Conservation (phyloP, 2,113 vertebrate species). For the Ophthalmolycus amberensis region DNA sequence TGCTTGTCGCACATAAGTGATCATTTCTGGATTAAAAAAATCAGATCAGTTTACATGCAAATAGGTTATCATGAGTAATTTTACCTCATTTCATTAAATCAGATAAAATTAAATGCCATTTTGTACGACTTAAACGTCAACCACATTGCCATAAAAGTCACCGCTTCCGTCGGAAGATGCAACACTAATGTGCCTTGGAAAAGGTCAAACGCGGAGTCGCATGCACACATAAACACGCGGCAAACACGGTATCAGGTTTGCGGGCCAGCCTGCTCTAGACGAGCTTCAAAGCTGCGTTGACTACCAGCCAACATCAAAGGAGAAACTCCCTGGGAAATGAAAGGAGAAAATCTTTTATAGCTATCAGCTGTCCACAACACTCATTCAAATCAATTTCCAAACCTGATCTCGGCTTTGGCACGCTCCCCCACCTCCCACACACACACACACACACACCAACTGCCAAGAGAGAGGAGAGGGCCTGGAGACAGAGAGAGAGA, state of each 20-base stretch:
- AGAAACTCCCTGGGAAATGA: constrained; percentile 80
- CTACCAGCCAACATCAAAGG: constrained; percentile 76
- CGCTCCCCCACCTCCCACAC: constrained; percentile 49
- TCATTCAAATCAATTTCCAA: constrained; percentile 84
- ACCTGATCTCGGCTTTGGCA: constrained; percentile 81
- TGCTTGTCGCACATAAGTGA: constrained; percentile 29
- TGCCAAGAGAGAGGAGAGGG: constrained; percentile 52
- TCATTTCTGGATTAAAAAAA: neutral
- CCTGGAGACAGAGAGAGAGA: constrained; percentile 47
- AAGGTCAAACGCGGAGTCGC: constrained; percentile 56
- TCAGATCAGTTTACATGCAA: constrained; percentile 46
- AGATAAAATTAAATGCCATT: constrained; percentile 21
- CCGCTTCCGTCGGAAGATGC: neutral
- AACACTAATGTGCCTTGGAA: constrained; percentile 26
- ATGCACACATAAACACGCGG: constrained; percentile 43
- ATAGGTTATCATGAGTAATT: constrained; percentile 30
- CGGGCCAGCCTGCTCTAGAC: constrained; percentile 30
- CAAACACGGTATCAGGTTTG: constrained; percentile 58
- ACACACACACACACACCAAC: constrained; percentile 32
- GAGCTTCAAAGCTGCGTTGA: constrained; percentile 72
- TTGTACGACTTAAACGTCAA: neutral
- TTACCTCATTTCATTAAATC: constrained; percentile 1
- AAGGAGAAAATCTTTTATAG: constrained; percentile 79
- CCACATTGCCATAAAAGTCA: neutral
- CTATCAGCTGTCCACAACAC: constrained; percentile 83